Evolutionary conservation across 2,888 invertebrate species (phyloP), one percentile per base, ranked within the genome.

Genomic region (Eristalis tenax): DNA sequence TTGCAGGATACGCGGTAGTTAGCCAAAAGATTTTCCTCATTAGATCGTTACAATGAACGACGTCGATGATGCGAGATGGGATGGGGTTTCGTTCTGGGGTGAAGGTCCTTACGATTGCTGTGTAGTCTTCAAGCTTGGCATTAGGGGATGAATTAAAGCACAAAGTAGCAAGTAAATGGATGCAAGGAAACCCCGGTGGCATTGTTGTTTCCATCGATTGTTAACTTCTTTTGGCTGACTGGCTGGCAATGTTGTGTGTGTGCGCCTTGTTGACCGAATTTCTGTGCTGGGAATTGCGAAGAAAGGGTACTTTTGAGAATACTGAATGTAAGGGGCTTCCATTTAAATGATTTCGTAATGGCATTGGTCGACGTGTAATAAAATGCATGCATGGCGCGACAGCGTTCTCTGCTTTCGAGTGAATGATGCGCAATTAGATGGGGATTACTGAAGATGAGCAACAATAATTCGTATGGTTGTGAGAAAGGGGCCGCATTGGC

Each of bases 11-110:
- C 83, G 76, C 83, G 87, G 87, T 83, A 87, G 87, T 87, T 87
- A 87, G 87, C 73, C 87, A 83, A 87, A 86, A 80, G 87, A 87
- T 87, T 87, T 87, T 83, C 83, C 87, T 87, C 83, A 87, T 87
- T 87, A 87, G 69, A 87, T 83, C 68, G 70, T 59, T 63, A 87
- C 87, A 87, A 87, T 87, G 79, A 83, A 76, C 35, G 69, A 64
- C 61, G 66, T 73, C 23, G 74, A 74, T 78, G 76, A 79, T 66
- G 61, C 56, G 69, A 70, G 32, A 57, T 10, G 35, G 23, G n/a
- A 70, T 22, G 75, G 65, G 65, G 56, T 65, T 32, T 23, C 56
- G 35, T 15, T 32, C 11, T 66, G 38, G 13, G 66, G 63, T 59
- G 74, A 71, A 61, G 43, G 71, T 73, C 71, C 69, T 78, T 78